These are phyloP conservation scores for Arizona elegans DNA, from an alignment of 2,113 vertebrate species.

Conservation along the genomic window DNA sequence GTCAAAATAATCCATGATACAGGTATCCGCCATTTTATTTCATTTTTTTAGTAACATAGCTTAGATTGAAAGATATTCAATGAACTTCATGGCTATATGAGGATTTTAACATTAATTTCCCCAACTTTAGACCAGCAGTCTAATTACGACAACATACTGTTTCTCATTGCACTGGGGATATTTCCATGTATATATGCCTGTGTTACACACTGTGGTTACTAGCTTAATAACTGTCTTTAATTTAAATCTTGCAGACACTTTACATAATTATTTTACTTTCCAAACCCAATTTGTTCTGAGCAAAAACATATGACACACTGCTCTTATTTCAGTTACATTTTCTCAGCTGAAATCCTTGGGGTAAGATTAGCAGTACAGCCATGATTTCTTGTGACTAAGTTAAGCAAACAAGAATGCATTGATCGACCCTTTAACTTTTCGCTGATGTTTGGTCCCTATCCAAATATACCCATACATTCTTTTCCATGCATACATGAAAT, in stretches of 20 bases:
- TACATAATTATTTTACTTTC: conserved; percentile 33
- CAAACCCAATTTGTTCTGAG: background rate
- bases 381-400: conserved; percentile 41
- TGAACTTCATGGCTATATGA: background rate
- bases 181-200: background rate
- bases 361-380: conserved; percentile 26
- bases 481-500: conserved; percentile 44
- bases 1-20: background rate
- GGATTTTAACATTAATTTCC: background rate
- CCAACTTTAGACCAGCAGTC: background rate
- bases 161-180: background rate
- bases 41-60: background rate
- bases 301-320: conserved; percentile 39
- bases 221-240: background rate
- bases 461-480: background rate
- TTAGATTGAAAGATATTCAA: background rate
- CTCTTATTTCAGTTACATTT: conserved; percentile 36
- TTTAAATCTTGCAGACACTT: background rate
- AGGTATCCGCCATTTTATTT: background rate
- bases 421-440: conserved; percentile 31
- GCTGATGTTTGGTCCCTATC: conserved; percentile 34
- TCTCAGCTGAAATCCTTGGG: conserved; percentile 40
- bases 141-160: background rate
- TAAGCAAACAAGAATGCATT: conserved; percentile 60
- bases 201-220: background rate